Conservation (phyloP, 2,888 invertebrate genomes). For the Nymphalis urticae region DNA sequence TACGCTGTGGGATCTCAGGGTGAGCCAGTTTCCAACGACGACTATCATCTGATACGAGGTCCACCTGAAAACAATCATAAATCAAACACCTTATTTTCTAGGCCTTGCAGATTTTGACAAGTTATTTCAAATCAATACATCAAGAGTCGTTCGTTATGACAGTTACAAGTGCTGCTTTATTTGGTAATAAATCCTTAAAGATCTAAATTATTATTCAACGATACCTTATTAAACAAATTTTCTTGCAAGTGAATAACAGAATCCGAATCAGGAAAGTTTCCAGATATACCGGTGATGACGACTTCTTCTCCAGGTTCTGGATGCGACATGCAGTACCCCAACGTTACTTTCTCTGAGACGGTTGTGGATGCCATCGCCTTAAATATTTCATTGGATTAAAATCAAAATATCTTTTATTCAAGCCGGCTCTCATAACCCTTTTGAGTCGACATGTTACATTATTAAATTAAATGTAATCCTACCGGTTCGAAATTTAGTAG, state of each 20-base stretch:
- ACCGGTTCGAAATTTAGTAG: too few species aligned
- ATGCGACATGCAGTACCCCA: constrained; percentile 79
- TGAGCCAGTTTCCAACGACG: constrained; percentile 88
- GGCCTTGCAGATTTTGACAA: too few species aligned
- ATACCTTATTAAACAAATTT: constrained; percentile 86
- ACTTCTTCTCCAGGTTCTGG: constrained; percentile 84
- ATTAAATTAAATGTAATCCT: too few species aligned
- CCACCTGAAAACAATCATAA: constrained; percentile 76
- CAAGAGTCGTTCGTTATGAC: too few species aligned
- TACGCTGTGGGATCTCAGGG: constrained; percentile 87
- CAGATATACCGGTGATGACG: constrained; percentile 85
- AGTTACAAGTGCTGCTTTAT: too few species aligned
- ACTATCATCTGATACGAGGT: constrained; percentile 90
- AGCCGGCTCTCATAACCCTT: too few species aligned
- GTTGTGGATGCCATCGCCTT: constrained; percentile 68
- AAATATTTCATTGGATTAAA: constrained; percentile 6
- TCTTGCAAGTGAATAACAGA: constrained; percentile 86
- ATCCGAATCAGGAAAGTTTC: constrained; percentile 89
- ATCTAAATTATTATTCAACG: too few species aligned
- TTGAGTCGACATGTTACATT: neutral
- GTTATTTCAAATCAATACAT: too few species aligned
- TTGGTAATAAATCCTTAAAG: too few species aligned
- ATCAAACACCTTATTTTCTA: neutral
- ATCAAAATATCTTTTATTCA: too few species aligned
- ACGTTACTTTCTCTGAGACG: constrained; percentile 71